A percentile compares a stretch with the other conserved stretches of the same genome.
Evolutionary conservation across 2,113 vertebrate species (phyloP).

Genomic region (Odontophorus gujanensis): DNA sequence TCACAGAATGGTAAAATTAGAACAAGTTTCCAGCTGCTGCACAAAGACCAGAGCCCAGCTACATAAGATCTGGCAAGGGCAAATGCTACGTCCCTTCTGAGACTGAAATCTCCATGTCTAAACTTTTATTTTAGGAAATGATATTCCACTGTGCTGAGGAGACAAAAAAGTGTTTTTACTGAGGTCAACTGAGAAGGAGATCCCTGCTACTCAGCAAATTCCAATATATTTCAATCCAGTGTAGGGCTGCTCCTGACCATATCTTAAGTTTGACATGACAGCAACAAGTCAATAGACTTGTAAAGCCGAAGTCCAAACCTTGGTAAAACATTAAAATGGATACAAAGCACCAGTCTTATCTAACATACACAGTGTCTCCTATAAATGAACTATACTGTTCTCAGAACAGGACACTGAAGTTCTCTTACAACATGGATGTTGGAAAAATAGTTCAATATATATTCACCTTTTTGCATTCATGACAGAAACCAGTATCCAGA

Average conservation of each 20-base stretch:
- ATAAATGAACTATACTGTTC: not conserved
- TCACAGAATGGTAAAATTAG: not conserved
- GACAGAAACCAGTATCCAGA: not conserved
- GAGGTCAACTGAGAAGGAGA: not conserved
- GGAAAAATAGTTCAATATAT: not conserved
- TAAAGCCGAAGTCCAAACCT: not conserved
- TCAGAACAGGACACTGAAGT: not conserved
- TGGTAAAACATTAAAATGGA: not conserved
- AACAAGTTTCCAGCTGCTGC: not conserved
- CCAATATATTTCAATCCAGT: not conserved
- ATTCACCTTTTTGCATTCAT: not conserved
- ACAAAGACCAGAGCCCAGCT: not conserved
- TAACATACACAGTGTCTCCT: not conserved
- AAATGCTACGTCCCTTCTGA: not conserved
- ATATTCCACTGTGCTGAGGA: not conserved
- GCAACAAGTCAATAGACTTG: not conserved
- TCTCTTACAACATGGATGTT: not conserved
- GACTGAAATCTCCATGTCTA: not conserved
- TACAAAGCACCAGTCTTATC: not conserved
- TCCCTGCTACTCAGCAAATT: not conserved
- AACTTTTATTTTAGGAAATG: not conserved
- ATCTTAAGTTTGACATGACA: not conserved
- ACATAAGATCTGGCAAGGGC: not conserved
- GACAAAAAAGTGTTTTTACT: not conserved
- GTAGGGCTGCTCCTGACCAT: not conserved